Evolutionary conservation across 2,888 invertebrate genomes (phyloP).

Genomic region (Lasioglossum villosulum): DNA sequence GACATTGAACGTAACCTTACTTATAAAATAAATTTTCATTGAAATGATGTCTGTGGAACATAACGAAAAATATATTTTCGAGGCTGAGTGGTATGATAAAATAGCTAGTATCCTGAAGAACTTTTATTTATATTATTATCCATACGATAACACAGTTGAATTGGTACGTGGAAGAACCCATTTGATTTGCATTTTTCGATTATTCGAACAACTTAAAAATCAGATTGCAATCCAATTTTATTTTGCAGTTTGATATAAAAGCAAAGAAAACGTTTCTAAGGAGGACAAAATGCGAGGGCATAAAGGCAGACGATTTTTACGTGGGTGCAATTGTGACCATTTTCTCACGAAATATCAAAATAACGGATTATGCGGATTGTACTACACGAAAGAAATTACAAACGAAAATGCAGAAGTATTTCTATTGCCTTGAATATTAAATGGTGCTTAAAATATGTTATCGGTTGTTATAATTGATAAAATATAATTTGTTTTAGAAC

Average conservation of each 20-base stretch:
- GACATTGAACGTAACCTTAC: not conserved
- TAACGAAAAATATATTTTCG: conserved; percentile 85
- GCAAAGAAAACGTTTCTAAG: conserved; percentile 88
- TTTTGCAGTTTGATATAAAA: conserved; percentile 87
- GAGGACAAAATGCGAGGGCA: conserved; percentile 88
- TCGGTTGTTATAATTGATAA: conserved; percentile 39
- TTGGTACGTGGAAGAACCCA: too few relatives aligned
- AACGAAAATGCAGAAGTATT: conserved; percentile 88
- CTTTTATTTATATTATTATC: conserved; percentile 92
- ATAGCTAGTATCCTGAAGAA: conserved; percentile 90
- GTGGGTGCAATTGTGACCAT: conserved; percentile 90
- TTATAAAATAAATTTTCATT: not conserved
- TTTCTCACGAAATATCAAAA: conserved; percentile 90
- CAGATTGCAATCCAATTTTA: conserved; percentile 15
- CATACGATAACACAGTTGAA: conserved; percentile 92
- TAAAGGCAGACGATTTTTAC: conserved; percentile 89
- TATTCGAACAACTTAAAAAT: not conserved
- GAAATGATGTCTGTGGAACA: conserved; percentile 71
- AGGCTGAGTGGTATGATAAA: conserved; percentile 95
- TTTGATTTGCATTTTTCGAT: not conserved
- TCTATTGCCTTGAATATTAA: conserved; percentile 35
- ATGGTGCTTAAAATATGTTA: not conserved
- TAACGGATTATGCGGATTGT: conserved; percentile 90
- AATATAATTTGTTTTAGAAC: conserved; percentile 85
- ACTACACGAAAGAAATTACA: conserved; percentile 88